Evolutionary conservation across 1,140 invertebrate species (phyloP).

Genomic region (Acromyrmex heyeri): DNA sequence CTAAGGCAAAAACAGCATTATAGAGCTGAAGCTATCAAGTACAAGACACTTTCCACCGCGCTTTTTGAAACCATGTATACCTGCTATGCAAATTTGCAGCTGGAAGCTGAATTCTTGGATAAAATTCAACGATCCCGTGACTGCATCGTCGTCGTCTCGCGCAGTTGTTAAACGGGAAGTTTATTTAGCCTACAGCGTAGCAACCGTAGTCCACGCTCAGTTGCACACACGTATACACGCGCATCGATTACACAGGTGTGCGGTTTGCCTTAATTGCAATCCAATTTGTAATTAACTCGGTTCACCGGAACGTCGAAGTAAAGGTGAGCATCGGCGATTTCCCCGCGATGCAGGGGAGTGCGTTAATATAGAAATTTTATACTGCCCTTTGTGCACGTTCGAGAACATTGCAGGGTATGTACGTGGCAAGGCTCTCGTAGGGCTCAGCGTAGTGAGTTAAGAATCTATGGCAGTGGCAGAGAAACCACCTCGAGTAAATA

Average conservation of each 20-base stretch:
- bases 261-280: slow-evolving; percentile 70
- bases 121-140: slow-evolving; percentile 38
- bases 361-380: slow-evolving; percentile 59
- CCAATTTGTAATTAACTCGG: slow-evolving; percentile 72
- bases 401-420: slow-evolving; percentile 37
- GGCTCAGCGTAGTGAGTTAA: slow-evolving; percentile 62
- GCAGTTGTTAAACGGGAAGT: slow-evolving; percentile 68
- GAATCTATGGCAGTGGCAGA: slow-evolving; percentile 69
- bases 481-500: slow-evolving; percentile 76
- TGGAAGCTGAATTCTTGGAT: slow-evolving; percentile 41
- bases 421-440: slow-evolving; percentile 41
- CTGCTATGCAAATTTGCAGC: slow-evolving; percentile 46
- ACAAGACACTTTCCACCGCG: neutral
- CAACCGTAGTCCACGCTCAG: slow-evolving; percentile 58
- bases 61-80: slow-evolving; percentile 38
- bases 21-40: neutral
- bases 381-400: slow-evolving; percentile 6
- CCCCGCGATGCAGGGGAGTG: slow-evolving; percentile 1
- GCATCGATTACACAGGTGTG: slow-evolving; percentile 67
- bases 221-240: slow-evolving; percentile 37
- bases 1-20: neutral
- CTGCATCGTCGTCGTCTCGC: slow-evolving; percentile 36
- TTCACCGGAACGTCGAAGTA: slow-evolving; percentile 58
- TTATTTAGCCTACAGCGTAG: slow-evolving; percentile 52
- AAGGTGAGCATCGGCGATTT: slow-evolving; percentile 23